phyloP scores from a whole-genome alignment of 2,888 invertebrate species.

The Tholera decimalis region DNA sequence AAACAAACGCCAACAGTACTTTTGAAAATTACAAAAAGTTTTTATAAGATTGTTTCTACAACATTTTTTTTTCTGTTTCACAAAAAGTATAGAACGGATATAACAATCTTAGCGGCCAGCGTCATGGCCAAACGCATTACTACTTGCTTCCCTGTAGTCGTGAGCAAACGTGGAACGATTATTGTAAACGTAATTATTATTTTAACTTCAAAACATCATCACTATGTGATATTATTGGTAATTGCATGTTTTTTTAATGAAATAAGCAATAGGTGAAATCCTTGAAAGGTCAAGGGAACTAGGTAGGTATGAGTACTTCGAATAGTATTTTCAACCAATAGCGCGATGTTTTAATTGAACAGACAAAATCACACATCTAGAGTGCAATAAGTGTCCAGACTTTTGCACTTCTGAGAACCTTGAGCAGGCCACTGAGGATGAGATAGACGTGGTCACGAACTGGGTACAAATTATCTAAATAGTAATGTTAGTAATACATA shows the following conservation, averaged over 20 bases:
- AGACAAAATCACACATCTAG: neutral
- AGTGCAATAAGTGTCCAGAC: neutral
- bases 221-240: conserved; percentile 42
- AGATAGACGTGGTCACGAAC: neutral
- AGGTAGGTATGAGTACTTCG: neutral
- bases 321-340: neutral
- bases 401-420: neutral
- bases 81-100: conserved; percentile 45
- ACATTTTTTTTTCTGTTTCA: conserved; percentile 19
- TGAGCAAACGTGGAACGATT: conserved; percentile 51
- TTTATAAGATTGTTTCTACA: neutral
- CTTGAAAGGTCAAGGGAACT: conserved; percentile 8
- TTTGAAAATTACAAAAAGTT: conserved; percentile 16
- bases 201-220: conserved; percentile 42
- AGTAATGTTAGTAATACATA: no score
- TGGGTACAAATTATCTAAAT: neutral
- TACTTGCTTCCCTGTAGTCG: conserved; percentile 50
- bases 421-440: neutral
- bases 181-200: conserved; percentile 55
- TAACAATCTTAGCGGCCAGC: conserved; percentile 36
- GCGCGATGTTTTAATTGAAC: neutral
- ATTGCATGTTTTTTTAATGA: conserved; percentile 36
- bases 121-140: conserved; percentile 63
- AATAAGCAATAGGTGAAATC: conserved; percentile 8
- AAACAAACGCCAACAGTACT: neutral